Percentiles rank a stretch among this genome's conserved stretches.
These are phyloP conservation scores for Podarcis muralis DNA, from an alignment of 2,113 vertebrate species.

Conservation along the genomic window DNA sequence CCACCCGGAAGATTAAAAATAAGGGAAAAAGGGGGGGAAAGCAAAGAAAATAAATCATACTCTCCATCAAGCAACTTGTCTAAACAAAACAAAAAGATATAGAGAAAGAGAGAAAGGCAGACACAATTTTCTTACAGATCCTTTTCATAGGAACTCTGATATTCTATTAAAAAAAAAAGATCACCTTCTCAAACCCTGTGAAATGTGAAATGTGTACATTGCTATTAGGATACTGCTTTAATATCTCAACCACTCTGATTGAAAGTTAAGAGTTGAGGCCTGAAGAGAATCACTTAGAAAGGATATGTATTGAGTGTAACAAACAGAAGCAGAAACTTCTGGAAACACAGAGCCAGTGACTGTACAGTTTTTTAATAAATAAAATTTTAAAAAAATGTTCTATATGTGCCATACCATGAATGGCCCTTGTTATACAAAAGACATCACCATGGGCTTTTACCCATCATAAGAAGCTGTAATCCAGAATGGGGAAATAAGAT, in stretches of 20 bases:
- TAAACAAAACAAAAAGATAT: conserved; percentile 50
- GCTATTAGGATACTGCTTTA: conserved; percentile 74
- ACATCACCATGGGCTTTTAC: conserved; percentile 69
- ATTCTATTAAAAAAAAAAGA: conserved; percentile 55
- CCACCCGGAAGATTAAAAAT: conserved; percentile 56
- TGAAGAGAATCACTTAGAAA: conserved; percentile 60
- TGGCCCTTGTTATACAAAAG: conserved; percentile 70
- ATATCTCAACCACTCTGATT: conserved; percentile 70
- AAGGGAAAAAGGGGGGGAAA: conserved; percentile 13
- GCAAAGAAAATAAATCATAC: conserved; percentile 36
- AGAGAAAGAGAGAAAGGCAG: conserved; percentile 63
- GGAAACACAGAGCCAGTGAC: conserved; percentile 71
- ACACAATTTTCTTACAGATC: conserved; percentile 80
- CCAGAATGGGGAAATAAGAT: conserved; percentile 69
- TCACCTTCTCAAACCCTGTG: conserved; percentile 77
- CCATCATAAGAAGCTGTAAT: conserved; percentile 65
- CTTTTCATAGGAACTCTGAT: conserved; percentile 70
- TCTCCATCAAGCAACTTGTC: conserved; percentile 67
- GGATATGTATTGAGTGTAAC: conserved; percentile 51
- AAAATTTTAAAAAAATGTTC: conserved; percentile 66
- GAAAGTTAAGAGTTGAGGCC: conserved; percentile 35
- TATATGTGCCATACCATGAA: conserved; percentile 79
- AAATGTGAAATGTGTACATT: conserved; percentile 87
- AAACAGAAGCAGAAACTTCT: conserved; percentile 58
- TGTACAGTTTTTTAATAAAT: conserved; percentile 68